Evolutionary conservation across 2,797 vertebrate genomes (phyloP).

Genomic region (Toxotes lorentzi): DNA sequence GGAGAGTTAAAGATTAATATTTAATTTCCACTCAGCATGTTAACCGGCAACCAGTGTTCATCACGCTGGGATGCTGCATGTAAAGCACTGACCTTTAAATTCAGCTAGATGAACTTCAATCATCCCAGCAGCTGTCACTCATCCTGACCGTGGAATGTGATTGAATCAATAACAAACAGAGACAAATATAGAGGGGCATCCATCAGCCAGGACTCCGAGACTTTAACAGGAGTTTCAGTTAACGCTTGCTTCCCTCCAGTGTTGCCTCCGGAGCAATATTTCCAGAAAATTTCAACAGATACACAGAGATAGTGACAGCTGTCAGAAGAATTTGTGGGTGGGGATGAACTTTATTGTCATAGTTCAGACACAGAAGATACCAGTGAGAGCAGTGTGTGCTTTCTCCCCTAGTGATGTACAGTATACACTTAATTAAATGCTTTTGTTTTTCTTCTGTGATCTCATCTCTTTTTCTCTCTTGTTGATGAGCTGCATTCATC

Average conservation of each 20-base stretch:
- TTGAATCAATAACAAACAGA: constrained; percentile 43
- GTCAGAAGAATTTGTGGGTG: constrained; percentile 28
- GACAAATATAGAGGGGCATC: constrained; percentile 27
- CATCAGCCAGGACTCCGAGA: constrained; percentile 7
- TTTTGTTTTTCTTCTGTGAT: background rate
- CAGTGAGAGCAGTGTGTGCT: background rate
- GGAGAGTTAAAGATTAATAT: background rate
- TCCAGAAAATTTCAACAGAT: constrained; percentile 24
- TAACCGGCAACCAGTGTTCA: background rate
- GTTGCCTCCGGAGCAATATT: constrained; percentile 28
- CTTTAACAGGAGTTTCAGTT: constrained; percentile 36
- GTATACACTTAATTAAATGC: background rate
- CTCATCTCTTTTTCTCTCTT: background rate
- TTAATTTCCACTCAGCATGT: background rate
- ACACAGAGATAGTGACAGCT: constrained; percentile 42
- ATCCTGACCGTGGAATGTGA: constrained; percentile 13
- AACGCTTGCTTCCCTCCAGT: constrained; percentile 18
- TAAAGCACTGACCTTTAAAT: constrained; percentile 7
- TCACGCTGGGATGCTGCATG: background rate
- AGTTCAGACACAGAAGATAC: background rate
- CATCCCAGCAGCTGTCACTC: constrained; percentile 45
- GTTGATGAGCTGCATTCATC: background rate
- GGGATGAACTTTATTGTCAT: constrained; percentile 19
- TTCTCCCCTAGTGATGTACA: background rate
- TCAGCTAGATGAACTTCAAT: constrained; percentile 12